Base-by-base conservation (phyloP, 2,888 invertebrate genomes). In the Cantharis rustica region DNA sequence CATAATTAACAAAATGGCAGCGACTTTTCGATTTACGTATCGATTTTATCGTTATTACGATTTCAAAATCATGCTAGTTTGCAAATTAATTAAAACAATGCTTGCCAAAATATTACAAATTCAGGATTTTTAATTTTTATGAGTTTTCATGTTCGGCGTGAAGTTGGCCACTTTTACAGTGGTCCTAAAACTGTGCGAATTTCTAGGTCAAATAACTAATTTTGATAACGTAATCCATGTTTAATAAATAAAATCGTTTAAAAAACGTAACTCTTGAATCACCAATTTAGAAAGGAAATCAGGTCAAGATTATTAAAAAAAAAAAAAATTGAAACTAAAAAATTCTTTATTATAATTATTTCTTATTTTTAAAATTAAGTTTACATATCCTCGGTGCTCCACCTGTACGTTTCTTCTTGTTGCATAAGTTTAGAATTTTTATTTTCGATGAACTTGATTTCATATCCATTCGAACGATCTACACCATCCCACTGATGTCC, bases 401-500 rank as follows among this genome's bases (percentile, higher is more conserved):
- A 99, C 84, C 96, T 96, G 85, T 98, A 98, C 0, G 95, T 95
- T 84, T 97, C 96, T 83, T 96, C 95, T 81, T 94, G 92, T 0
- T 91, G 87, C 0, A 98, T 97, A 81, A 92, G 93, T 81, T 90
- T 91, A 17, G 93, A 91, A 86, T 93, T 96, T 81, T 92, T 92
- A 11, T 92, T 90, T n/a, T 93, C 92, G 85, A 98, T 96, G 91
- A 94, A 95, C 84, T 95, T 94, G 84, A 93, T 94, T 87, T 99
- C 99, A 86, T 97, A 99, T 0, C 98, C 99, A 88, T 95, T 99
- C 5, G 98, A 98, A 17, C 99, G 90, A 88, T 99, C 97, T 0
- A 99, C 98, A 0, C 99, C 99, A 86, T 99, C 99, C 99, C 99
- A 99, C 13, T 98, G 91, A 88, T 97, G 95, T 0, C 99, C 99